Conservation (phyloP, 53 echinoderm and acorn worm species). For the Henricia sp. region DNA sequence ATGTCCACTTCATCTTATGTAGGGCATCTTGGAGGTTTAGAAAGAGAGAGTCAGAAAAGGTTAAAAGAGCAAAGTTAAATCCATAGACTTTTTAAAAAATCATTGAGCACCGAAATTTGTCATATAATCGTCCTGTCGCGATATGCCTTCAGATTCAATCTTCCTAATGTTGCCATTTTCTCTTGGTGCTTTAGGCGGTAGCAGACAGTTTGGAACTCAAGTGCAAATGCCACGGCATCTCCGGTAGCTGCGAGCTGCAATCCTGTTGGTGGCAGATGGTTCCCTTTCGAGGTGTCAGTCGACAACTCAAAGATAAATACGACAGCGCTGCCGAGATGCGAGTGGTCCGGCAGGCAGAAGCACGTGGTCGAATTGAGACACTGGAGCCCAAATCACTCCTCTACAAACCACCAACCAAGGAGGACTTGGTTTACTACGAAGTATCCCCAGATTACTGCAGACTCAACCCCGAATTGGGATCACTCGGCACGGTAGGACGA, state of each 20-base stretch:
- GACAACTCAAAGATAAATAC: conserved; percentile 83
- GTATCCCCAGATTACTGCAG: conserved; percentile 86
- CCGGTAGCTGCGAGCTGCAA: conserved; percentile 95
- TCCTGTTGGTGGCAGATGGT: conserved; percentile 96
- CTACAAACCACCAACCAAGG: conserved; percentile 83
- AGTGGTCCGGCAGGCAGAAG: conserved; percentile 54
- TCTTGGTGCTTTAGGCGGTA: too few relatives aligned
- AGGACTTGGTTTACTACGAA: conserved; percentile 91
- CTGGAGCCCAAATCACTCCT: conserved; percentile 80
- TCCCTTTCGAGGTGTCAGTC: conserved; percentile 81
- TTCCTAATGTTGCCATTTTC: too few relatives aligned
- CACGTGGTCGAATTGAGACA: conserved; percentile 60
- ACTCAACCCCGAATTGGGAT: conserved; percentile 77
- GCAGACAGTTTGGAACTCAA: conserved; percentile 84
- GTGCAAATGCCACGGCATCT: conserved; percentile 98
- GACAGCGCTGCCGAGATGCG: conserved; percentile 98
- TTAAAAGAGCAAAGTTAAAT: too few relatives aligned
- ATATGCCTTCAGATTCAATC: too few relatives aligned
- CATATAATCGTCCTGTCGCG: too few relatives aligned
- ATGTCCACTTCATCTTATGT: too few relatives aligned
- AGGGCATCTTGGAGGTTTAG: too few relatives aligned
- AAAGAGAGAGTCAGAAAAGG: too few relatives aligned
- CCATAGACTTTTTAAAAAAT: too few relatives aligned
- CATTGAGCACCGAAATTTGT: too few relatives aligned
- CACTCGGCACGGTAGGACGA: conserved; percentile 87